phyloP scores from a whole-genome alignment of 2,888 invertebrate species.

The Hydropsyche betteni region DNA sequence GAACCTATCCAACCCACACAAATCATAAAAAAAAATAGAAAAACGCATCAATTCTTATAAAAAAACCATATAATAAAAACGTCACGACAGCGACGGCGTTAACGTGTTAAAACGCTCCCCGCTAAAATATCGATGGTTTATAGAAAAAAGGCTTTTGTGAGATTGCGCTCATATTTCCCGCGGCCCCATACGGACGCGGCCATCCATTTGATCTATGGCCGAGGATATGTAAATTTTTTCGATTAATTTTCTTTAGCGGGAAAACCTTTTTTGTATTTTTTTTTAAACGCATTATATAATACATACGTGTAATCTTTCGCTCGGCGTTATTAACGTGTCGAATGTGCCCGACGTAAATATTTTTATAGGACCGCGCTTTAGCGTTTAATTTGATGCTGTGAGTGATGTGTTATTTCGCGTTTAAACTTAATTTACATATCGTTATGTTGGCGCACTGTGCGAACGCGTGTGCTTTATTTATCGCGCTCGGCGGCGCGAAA shows the following conservation, averaged over 20 bases:
- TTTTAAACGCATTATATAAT: background rate
- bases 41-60: too few relatives aligned
- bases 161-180: constrained; percentile 10
- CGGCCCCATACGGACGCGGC: background rate
- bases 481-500: too few relatives aligned
- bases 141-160: constrained; percentile 12
- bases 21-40: too few relatives aligned
- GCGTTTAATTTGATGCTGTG: constrained; percentile 17
- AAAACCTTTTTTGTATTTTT: background rate
- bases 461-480: too few relatives aligned
- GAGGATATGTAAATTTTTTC: too few relatives aligned
- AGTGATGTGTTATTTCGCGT: constrained; percentile 29
- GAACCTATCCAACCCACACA: too few relatives aligned
- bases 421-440: constrained; percentile 26
- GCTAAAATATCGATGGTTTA: constrained; percentile 7
- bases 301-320: background rate
- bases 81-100: background rate
- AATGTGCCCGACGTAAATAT: constrained; percentile 1
- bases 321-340: background rate
- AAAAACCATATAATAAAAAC: background rate
- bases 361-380: constrained; percentile 22
- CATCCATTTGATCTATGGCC: too few relatives aligned
- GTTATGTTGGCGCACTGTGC: constrained; percentile 13
- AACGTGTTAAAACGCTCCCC: constrained; percentile 1
- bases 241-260: too few relatives aligned